Evolutionary conservation across 2,888 invertebrate species (phyloP), one percentile per base, ranked within the genome.

Genomic region (Tanytarsus gracilentus): DNA sequence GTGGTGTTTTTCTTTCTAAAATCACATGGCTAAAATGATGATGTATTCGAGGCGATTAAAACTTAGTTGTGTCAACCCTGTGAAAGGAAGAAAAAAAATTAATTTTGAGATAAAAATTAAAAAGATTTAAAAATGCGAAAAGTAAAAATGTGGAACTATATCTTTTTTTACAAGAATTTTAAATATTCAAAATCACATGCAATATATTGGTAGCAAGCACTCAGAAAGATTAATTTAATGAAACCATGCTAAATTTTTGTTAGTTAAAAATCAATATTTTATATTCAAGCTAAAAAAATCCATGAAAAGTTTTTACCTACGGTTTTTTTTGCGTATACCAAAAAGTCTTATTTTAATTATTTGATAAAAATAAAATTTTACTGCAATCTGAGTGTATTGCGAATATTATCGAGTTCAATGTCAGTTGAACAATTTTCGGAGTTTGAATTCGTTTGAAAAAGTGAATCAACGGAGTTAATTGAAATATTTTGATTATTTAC

Each of bases 381-480:
- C 40, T 56, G 39, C 33, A 59, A 48, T 48, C 36, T 59, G 26
- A 59, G 14, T n/a, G 49, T 23, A 48, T 60, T 60, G 27, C 33
- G 26, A 16, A 60, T 50, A 60, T 60, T 60, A 26, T 61, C 67
- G 48, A 68, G 62, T 62, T 68, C 68, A 6, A 67, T 66, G 48
- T 74, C 74, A 3, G 58, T 58, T 2, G 74, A 74, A 61, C 73
- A 73, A 63, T 72, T 73, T 25, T 60, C 52, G 14, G 49, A 25
- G 59, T 74, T 74, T 2, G 74, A 74, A 62, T 64, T 65, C 3
- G 73, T 72, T 33, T 40, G 52, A 33, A 73, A 62, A 1, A 73
- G 71, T 56, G 74, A 74, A 63, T 74, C 74, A 71, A 74, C 73
- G 3, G 74, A 74, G 14, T 73, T 73, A 16, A 73, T 68, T 2